Percentiles rank a stretch among this genome's conserved stretches.
Evolutionary conservation across 1,140 invertebrate species (phyloP).

Genomic region (Zophobas atratus): DNA sequence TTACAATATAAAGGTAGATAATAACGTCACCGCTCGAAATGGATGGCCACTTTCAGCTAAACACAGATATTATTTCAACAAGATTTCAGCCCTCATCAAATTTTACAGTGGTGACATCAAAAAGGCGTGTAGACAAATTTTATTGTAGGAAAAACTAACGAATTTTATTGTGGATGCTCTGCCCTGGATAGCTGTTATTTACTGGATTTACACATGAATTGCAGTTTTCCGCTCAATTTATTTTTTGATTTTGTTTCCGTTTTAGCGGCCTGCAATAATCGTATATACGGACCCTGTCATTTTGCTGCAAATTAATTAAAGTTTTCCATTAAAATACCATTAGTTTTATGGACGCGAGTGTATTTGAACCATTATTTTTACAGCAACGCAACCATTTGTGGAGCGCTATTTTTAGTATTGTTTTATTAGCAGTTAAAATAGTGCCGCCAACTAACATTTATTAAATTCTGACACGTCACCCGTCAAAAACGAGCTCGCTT

Average conservation of each 20-base stretch:
- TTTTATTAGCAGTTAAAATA: too few relatives aligned
- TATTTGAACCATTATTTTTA: too few relatives aligned
- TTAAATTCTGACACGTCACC: too few relatives aligned
- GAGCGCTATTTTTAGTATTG: background rate
- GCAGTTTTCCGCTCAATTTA: background rate
- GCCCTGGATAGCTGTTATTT: background rate
- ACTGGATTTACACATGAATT: slow-evolving; percentile 2
- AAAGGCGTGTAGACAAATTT: slow-evolving; percentile 6
- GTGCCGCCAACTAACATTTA: too few relatives aligned
- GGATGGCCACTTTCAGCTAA: background rate
- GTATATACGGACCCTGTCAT: background rate
- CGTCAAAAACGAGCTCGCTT: too few relatives aligned
- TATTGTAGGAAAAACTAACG: background rate
- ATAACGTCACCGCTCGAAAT: slow-evolving; percentile 2
- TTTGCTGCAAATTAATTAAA: slow-evolving; percentile 1
- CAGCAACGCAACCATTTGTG: background rate
- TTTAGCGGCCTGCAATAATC: slow-evolving; percentile 1
- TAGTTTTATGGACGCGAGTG: too few relatives aligned
- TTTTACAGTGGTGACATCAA: slow-evolving; percentile 1
- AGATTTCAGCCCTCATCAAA: slow-evolving; percentile 12
- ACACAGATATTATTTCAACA: slow-evolving; percentile 7
- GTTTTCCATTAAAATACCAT: background rate
- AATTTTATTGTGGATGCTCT: slow-evolving; percentile 12
- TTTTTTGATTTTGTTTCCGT: slow-evolving; percentile 15
- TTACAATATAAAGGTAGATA: slow-evolving; percentile 26